A percentile compares a stretch with the other conserved stretches of the same genome.
These are phyloP conservation scores for Cheilosia vernalis DNA, from an alignment of 2,888 invertebrate species.

Conservation along the genomic window DNA sequence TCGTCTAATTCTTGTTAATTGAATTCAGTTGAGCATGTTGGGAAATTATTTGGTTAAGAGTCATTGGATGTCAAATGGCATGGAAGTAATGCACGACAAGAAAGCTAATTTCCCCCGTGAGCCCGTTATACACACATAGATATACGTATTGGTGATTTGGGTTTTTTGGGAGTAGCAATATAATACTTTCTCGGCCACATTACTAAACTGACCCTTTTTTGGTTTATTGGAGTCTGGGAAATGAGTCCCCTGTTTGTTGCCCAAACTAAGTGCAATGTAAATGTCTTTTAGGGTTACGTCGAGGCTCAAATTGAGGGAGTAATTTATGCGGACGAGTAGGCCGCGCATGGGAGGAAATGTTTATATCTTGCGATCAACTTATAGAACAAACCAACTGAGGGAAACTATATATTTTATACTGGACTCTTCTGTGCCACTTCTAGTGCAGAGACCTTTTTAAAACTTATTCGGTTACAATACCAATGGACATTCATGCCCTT, in stretches of 20 bases:
- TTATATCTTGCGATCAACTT: too few relatives aligned
- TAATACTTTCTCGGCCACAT: slow-evolving; percentile 20
- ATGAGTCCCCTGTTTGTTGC: slow-evolving; percentile 1
- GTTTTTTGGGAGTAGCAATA: slow-evolving; percentile 34
- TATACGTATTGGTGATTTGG: slow-evolving; percentile 26
- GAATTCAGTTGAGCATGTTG: slow-evolving; percentile 69
- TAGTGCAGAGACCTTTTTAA: too few relatives aligned
- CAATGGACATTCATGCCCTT: background rate
- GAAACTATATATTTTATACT: too few relatives aligned
- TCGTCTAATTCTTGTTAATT: slow-evolving; percentile 64
- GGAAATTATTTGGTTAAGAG: slow-evolving; percentile 70
- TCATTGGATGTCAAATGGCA: slow-evolving; percentile 69
- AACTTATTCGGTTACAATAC: too few relatives aligned
- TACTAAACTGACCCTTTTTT: slow-evolving; percentile 10
- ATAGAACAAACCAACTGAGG: too few relatives aligned
- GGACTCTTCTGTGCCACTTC: too few relatives aligned
- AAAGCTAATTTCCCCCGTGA: slow-evolving; percentile 63
- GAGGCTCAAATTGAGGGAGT: too few relatives aligned
- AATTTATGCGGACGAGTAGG: too few relatives aligned
- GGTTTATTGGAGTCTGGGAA: slow-evolving; percentile 2
- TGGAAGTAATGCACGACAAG: slow-evolving; percentile 66
- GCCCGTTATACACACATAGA: background rate
- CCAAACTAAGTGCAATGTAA: background rate
- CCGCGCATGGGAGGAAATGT: too few relatives aligned
- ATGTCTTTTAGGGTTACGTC: background rate